These are phyloP conservation scores for Drosophila insularis DNA, from an alignment of 1,140 invertebrate genomes.

Conservation along the genomic window DNA sequence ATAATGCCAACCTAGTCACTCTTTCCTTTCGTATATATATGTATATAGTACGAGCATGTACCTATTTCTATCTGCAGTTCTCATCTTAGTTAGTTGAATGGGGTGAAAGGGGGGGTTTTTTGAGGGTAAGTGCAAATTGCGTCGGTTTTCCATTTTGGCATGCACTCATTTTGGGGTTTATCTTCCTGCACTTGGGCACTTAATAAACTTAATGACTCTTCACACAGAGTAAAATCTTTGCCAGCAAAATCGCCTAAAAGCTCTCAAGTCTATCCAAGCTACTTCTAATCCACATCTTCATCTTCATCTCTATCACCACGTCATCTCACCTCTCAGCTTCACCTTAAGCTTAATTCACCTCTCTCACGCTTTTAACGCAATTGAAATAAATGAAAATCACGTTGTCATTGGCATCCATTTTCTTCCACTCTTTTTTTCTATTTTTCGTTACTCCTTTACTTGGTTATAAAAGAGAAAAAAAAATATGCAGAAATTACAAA, in stretches of 20 bases:
- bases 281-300: background rate
- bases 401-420: constrained; percentile 3
- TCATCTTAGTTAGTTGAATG: background rate
- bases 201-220: constrained; percentile 78
- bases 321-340: background rate
- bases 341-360: background rate
- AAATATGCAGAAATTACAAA: constrained; percentile 12
- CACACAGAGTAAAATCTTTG: constrained; percentile 48
- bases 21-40: background rate
- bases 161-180: constrained; percentile 71
- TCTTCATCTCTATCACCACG: background rate
- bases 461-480: constrained; percentile 5
- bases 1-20: background rate
- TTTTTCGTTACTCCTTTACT: background rate
- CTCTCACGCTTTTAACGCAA: background rate
- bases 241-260: constrained; percentile 59
- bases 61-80: background rate
- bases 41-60: background rate
- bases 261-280: constrained; percentile 19
- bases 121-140: constrained; percentile 58
- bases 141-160: constrained; percentile 63
- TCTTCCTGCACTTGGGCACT: constrained; percentile 58
- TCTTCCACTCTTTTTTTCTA: background rate
- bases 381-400: constrained; percentile 6
- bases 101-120: background rate